Base-by-base conservation (phyloP, 2,888 invertebrate species). In the Hecatera dysodea region DNA sequence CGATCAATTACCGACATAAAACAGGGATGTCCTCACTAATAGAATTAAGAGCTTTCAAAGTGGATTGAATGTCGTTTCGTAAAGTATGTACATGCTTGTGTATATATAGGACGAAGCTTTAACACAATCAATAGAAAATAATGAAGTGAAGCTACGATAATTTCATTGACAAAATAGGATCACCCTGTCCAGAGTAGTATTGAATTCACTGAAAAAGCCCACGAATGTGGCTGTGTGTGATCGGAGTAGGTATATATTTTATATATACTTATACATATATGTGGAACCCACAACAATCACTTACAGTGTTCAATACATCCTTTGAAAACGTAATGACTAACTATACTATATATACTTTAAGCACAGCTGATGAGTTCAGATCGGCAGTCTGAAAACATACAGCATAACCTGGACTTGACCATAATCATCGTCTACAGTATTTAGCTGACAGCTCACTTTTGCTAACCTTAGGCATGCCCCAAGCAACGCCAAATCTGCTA, bases 31-130 rank as follows among this genome's bases (percentile, higher is more conserved):
- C 67, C 64, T 69, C 60, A 56, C 81, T 81, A 83, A 82, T 78
- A 78, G 63, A 81, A 83, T 83, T 74, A 83, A 81, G 70, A 81
- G 75, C 75, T 83, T 72, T 78, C 46, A 29, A 62, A 82, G 66
- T 72, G 61, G 55, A 82, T 75, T 78, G 69, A 67, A 83, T 53
- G 61, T 59, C 33, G 60, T 67, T 63, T 46, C 46, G 48, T 67
- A 77, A 69, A 61, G 44, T 42, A 53, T 2, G 6, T 29, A 33
- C 60, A 62, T 27, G 22, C 60, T 65, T 27, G 22, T 48, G 50
- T 42, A 50, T 56, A 12, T 50, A 48, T 50, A 44, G 46, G n/a
- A 44, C 17, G 22, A 48, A 22, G 48, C 22, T 48, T 63, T 65
- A 50, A 53, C 17, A 60, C 19, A 63, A 60, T 68, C 60, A 63